Base-by-base conservation (phyloP, 1,140 invertebrate genomes). In the Scaptomyza hsui region DNA sequence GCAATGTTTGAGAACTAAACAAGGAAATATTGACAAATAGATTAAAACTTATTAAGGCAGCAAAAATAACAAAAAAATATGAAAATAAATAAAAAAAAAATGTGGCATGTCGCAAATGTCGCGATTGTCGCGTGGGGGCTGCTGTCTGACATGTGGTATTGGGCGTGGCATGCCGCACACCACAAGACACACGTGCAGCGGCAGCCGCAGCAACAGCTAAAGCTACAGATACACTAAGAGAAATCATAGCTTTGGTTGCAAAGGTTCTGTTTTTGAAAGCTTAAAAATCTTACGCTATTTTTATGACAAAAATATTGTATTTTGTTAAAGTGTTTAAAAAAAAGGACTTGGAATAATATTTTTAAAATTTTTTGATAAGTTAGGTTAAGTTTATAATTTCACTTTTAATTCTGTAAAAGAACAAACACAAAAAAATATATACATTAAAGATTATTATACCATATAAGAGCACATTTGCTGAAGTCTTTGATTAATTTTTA, bases 1-100 rank as follows among this genome's bases (percentile, higher is more conserved):
- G 35, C 53, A 70, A 56, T 85, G 80, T 85, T 80, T 80, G 72
- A 69, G 64, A 74, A 81, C 81, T 77, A 80, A 80, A 86, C 81
- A 88, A 68, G 81, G 64, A 86, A 86, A 86, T 86, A 86, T 86
- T 86, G 81, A 88, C 81, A 86, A 81, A 88, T 86, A 86, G 81
- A 88, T 86, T 88, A 81, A 74, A 74, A 81, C 69, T 81, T 86
- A 85, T 85, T 85, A 85, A 85, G 75, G 69, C 60, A 74, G 57
- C 78, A 49, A 24, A 15, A 9, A 2, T 7, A 29, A 2, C 26
- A 2, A 29, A 29, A 29, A 29, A 1, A 9, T 7, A 29, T 9
- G 1, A 29, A 29, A 0, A 9, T 9, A 29, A 9, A 26, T 4
- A 5, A 26, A 5, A 26, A 29, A 29, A n/a, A 49, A 24, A 29